Evolutionary conservation across 1,140 invertebrate genomes (phyloP), one percentile per base, ranked within the genome.

Genomic region (Drosophila varians): DNA sequence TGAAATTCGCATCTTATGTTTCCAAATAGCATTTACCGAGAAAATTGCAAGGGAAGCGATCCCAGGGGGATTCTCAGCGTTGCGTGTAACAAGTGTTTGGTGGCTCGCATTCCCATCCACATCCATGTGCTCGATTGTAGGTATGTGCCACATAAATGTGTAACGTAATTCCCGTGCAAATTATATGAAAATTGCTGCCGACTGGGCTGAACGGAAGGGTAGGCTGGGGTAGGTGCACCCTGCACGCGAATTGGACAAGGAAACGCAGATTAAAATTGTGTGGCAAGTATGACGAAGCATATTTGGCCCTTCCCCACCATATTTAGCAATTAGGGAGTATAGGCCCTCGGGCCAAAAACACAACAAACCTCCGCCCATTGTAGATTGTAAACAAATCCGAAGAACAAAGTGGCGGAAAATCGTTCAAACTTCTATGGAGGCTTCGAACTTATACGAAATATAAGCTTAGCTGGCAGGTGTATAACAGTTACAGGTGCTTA

Each of bases 71-170:
- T 34, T 53, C 40, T 40, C 7, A 19, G 48, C 64, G 28, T 38
- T 31, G 52, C 48, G 78, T 71, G 78, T 83, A 84, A 84, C 79
- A 84, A 84, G 79, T 84, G 79, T 84, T 75, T 69, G 56, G 57
- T 72, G 64, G 43, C 56, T 40, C 14, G 26, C 48, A 42, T 25
- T 48, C 34, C 19, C 25, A 12, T 25, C 36, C 49, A 45, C 18
- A 18, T 21, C 43, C 8, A 19, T 16, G 8, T 48, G 11, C 3
- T n/a, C 9, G 8, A 7, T 25, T 5, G 5, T 23, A 28, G 26
- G 26, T 28, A 28, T 28, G 26, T 28, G 26, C 8, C 26, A 25
- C 19, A 45, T 25, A 18, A n/a, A 46, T 40, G 43, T 43, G 53
- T 38, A 18, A 49, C 38, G 54, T 45, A 66, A 56, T 79, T 72